Evolutionary conservation across 1,140 invertebrate genomes (phyloP), one percentile per base, ranked within the genome.

Genomic region (Pseudomyrmex sp.): DNA sequence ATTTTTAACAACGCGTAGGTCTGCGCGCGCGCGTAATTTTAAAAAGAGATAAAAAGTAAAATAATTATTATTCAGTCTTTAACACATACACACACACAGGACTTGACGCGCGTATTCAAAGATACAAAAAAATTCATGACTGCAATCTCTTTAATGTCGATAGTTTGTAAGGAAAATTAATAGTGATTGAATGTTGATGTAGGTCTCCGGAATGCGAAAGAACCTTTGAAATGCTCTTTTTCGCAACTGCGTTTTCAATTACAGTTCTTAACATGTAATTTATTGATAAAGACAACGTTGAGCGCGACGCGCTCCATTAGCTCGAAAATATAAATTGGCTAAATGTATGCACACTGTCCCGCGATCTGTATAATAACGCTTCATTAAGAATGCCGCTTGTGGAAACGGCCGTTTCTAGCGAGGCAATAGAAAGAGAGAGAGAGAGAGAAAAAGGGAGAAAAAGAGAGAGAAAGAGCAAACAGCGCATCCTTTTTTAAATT

Each of bases 361-460:
- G 72, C 65, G 68, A 70, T 87, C 66, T 68, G 82, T 87, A 88
- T 61, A 82, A 88, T 88, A 85, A 88, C 76, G 61, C 76, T 88
- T 88, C 80, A 88, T 88, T 88, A 88, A 85, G 86, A 87, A 88
- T 85, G 86, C 63, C 50, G 80, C 86, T 88, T 70, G 35, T 35
- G 85, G 84, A 82, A 85, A 82, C 69, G 87, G 76, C 80, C 74
- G 59, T 85, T 88, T 88, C 26, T 77, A 88, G 73, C 2, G n/a
- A 26, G 52, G 35, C 35, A 35, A 35, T 35, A 61, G 44, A 70
- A 62, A 23, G 52, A 76, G 75, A 52, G 68, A 80, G 52, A 20
- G 44, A 66, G 46, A 65, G 46, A 46, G 46, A 56, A 1, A 9
- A 3, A 18, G 18, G n/a, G 73, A 84, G 46, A 82, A 87, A 35